Conservation (phyloP, 2,888 invertebrate species). For the Onthophagus sagittarius region DNA sequence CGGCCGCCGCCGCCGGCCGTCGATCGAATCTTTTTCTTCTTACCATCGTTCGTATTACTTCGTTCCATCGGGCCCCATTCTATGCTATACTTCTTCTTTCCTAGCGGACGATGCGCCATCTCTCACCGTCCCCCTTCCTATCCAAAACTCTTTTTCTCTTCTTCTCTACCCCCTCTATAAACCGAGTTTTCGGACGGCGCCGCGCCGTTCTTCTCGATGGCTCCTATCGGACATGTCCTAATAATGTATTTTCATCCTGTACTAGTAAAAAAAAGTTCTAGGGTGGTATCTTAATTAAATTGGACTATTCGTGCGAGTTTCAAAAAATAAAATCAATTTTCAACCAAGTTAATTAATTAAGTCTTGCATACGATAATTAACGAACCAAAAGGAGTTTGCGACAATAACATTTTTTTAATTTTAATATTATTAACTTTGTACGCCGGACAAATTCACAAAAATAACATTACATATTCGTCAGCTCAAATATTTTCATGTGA, state of each 20-base stretch:
- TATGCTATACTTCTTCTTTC: slow-evolving; percentile 15
- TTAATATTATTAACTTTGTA: neutral
- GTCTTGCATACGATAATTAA: no score
- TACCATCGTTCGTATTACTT: slow-evolving; percentile 23
- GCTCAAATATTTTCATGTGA: neutral
- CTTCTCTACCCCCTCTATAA: neutral
- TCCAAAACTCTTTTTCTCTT: neutral
- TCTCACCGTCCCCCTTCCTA: neutral
- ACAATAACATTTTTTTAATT: no score
- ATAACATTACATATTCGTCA: neutral
- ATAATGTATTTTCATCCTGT: neutral
- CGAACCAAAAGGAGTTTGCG: no score
- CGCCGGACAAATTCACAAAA: neutral
- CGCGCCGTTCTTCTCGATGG: neutral
- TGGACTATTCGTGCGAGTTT: neutral
- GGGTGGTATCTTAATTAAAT: neutral
- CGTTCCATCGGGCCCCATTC: neutral
- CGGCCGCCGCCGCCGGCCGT: neutral
- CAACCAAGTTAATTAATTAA: no score
- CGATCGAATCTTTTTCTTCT: slow-evolving; percentile 33
- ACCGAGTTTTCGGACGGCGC: slow-evolving; percentile 1
- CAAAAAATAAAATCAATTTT: no score
- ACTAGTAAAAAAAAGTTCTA: no score
- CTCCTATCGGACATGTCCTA: neutral
- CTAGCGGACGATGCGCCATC: neutral